Conservation (phyloP, 2,797 vertebrate genomes). For the Artibeus lituratus region DNA sequence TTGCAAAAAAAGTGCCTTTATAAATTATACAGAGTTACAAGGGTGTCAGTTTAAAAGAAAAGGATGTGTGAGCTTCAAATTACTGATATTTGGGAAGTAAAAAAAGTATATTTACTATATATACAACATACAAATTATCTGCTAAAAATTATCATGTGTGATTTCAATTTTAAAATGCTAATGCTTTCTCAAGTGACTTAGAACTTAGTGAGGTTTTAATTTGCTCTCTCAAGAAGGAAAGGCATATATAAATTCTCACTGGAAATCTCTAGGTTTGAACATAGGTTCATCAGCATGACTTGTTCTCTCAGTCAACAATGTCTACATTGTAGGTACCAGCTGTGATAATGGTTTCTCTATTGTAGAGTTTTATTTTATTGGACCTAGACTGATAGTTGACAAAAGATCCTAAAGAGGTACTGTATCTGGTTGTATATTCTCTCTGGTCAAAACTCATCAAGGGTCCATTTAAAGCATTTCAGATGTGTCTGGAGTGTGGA, state of each 20-base stretch:
- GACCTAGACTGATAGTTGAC: not conserved
- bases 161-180: conserved; percentile 29
- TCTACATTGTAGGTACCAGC: not conserved
- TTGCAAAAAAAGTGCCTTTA: not conserved
- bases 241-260: not conserved
- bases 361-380: conserved; percentile 15
- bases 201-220: not conserved
- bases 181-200: conserved; percentile 26
- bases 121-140: conserved; percentile 24
- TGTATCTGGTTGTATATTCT: not conserved
- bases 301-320: not conserved
- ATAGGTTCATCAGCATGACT: not conserved
- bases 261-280: not conserved
- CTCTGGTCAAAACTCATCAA: conserved; percentile 7
- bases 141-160: not conserved
- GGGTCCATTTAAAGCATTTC: conserved; percentile 3
- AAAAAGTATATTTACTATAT: not conserved
- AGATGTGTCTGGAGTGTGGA: not conserved
- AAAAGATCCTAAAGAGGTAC: not conserved
- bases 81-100: not conserved
- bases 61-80: not conserved
- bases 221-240: not conserved
- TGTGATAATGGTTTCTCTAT: not conserved
- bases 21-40: not conserved
- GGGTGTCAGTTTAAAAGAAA: not conserved